Base-by-base conservation (phyloP, 2,113 vertebrate species). In the Nerophis lumbriciformis region DNA sequence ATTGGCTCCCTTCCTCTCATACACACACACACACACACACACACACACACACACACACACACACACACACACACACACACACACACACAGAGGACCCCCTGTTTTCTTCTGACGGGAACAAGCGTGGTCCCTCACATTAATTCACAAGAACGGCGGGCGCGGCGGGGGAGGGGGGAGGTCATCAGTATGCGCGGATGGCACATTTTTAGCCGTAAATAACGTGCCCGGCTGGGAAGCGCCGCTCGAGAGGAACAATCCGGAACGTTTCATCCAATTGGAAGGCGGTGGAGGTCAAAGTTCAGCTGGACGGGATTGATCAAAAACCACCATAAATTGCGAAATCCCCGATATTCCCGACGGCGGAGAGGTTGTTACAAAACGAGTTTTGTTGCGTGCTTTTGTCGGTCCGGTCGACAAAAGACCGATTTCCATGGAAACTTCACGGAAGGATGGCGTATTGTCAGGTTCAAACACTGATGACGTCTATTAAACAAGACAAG, bases 21-120 rank as follows among this genome's bases (percentile, higher is more conserved):
- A n/a, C n/a, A n/a, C n/a, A 52, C 57, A 59, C 72, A 73, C 68
- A 70, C 56, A 57, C 42, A 64, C 66, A 73, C 56, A 64, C 38
- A 58, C 21, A 28, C 21, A 28, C 21, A 28, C 21, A 28, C 21
- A 28, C 21, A 28, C 21, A 28, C 21, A 28, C 21, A 28, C 61
- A 66, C 63, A 63, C 57, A 56, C 36, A 65, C 15, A 53, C 54
- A 51, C 65, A 48, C 53, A 42, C 52, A 56, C 48, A 64, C 48
- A 66, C 50, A 73, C 53, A 68, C 66, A 66, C 36, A 72, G 59
- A 14, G 42, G 81, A 79, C 73, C 77, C 76, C 78, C 73, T 63
- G 62, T 78, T 83, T 78, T 59, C 77, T 54, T 60, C 64, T 77
- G 72, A 71, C 53, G 53, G 77, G 71, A 83, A 78, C 66, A 63